These are phyloP conservation scores for Tragelaphus strepsiceros DNA, from an alignment of 2,113 vertebrate species.

Conservation along the genomic window DNA sequence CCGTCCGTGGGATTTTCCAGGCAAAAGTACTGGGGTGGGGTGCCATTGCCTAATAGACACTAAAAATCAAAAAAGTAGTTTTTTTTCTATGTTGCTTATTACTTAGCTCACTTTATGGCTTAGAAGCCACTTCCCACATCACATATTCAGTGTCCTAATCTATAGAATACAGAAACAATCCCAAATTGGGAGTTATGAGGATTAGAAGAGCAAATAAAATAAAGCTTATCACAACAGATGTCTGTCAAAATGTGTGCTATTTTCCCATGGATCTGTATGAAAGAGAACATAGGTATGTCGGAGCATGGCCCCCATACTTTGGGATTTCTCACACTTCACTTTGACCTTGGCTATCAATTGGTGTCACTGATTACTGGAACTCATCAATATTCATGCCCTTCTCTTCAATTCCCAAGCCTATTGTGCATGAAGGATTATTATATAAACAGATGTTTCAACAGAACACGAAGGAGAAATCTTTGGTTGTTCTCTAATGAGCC, in stretches of 20 bases:
- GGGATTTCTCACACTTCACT: not conserved
- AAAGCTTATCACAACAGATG: not conserved
- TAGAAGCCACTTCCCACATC: not conserved
- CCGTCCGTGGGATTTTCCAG: too few relatives aligned
- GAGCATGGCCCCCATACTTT: accelerated
- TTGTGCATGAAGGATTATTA: not conserved
- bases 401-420: not conserved
- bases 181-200: not conserved
- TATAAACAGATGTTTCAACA: not conserved
- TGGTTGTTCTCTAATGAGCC: not conserved
- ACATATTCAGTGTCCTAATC: too few relatives aligned
- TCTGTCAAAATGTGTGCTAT: not conserved
- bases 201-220: not conserved
- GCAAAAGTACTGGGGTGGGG: accelerated
- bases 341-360: not conserved
- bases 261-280: not conserved
- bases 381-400: accelerated
- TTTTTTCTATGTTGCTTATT: too few relatives aligned
- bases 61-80: accelerated
- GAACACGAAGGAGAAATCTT: not conserved
- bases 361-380: not conserved
- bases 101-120: not conserved
- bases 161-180: not conserved
- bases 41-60: too few relatives aligned
- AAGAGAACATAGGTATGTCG: not conserved